phyloP scores from a whole-genome alignment of 2,797 vertebrate genomes.

The Neosilurus mollespiculum region DNA sequence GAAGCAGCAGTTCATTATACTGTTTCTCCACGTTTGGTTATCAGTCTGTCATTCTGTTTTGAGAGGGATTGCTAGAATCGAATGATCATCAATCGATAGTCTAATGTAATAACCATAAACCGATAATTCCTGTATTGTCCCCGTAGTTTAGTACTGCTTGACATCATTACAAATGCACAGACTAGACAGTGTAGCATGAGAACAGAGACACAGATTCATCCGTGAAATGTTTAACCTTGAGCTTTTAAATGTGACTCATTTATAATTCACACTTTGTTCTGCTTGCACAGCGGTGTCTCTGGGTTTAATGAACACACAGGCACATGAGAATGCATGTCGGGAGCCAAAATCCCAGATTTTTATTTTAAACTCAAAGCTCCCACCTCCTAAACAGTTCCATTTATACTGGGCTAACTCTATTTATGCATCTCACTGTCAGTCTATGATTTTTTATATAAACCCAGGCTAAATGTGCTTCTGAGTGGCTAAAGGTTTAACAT shows the following conservation, averaged over 20 bases:
- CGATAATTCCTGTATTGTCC: not conserved
- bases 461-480: not conserved
- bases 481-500: not conserved
- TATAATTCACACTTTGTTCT: conserved; percentile 28
- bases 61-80: not conserved
- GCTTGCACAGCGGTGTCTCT: conserved; percentile 12
- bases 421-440: not conserved
- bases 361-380: not conserved
- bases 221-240: conserved; percentile 28
- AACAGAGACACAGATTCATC: not conserved
- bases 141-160: not conserved
- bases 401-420: not conserved
- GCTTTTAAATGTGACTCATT: conserved; percentile 29
- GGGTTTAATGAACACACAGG: conserved; percentile 12
- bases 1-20: not conserved
- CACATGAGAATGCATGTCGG: not conserved
- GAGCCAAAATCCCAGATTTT: conserved; percentile 7
- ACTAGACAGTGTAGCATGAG: not conserved
- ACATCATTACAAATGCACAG: not conserved
- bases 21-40: not conserved
- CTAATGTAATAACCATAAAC: not conserved
- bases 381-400: not conserved
- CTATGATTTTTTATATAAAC: not conserved
- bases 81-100: conserved; percentile 6
- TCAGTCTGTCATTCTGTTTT: not conserved